phyloP scores from a whole-genome alignment of 2,113 vertebrate species.

The Scopus umbretta region DNA sequence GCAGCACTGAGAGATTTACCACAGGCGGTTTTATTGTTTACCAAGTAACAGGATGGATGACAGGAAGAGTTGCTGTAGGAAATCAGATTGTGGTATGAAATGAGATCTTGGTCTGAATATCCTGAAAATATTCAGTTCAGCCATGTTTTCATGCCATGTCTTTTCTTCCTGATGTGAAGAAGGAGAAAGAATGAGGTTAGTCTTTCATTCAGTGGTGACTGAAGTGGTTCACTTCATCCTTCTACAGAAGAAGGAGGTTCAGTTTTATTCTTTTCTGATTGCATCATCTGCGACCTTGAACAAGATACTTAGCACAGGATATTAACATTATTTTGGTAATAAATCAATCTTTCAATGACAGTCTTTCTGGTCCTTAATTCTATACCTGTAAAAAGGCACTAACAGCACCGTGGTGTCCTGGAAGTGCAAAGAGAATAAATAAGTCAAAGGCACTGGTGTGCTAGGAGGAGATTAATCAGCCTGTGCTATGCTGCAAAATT shows the following conservation, averaged over 20 bases:
- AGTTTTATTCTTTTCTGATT: neutral
- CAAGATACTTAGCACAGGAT: neutral
- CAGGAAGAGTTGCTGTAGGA: neutral
- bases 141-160: neutral
- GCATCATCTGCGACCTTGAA: neutral
- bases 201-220: neutral
- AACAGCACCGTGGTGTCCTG: neutral
- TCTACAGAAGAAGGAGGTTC: neutral
- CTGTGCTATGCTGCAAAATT: neutral
- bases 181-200: neutral
- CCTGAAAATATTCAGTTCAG: neutral
- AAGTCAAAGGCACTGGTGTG: neutral
- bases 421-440: neutral
- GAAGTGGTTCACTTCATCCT: neutral
- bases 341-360: neutral
- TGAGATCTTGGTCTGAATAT: neutral
- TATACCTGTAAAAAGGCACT: neutral
- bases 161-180: neutral
- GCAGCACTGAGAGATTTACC: neutral
- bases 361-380: neutral
- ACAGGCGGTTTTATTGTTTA: neutral
- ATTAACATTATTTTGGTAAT: neutral
- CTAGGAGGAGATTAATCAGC: neutral
- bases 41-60: neutral
- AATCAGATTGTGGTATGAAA: neutral